Conservation (phyloP, 2,797 vertebrate genomes). For the Mus caroli region DNA sequence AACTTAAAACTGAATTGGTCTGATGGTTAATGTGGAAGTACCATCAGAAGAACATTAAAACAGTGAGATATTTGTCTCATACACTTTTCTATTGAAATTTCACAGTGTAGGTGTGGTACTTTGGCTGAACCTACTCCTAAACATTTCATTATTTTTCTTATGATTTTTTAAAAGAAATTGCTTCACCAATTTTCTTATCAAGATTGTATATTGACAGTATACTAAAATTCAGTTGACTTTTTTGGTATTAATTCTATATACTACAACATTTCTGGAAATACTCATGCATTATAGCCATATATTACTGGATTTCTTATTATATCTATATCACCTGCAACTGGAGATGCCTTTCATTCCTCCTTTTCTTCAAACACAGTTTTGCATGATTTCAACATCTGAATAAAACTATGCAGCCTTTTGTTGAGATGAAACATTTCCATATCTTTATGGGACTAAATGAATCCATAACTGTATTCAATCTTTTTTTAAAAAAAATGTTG, state of each 20-base stretch:
- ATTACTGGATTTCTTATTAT: not conserved
- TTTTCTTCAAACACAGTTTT: not conserved
- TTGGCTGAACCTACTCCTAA: slow-evolving; percentile 24
- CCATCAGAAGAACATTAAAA: not conserved
- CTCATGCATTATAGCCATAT: not conserved
- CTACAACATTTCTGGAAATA: not conserved
- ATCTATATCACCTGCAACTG: not conserved
- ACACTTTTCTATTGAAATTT: slow-evolving; percentile 17
- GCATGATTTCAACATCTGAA: not conserved
- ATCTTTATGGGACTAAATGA: not conserved
- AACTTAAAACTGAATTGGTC: not conserved
- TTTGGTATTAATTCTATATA: slow-evolving; percentile 9
- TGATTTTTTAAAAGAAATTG: not conserved
- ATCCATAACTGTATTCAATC: not conserved
- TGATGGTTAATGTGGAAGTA: not conserved
- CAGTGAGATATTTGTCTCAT: not conserved
- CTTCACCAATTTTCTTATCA: not conserved
- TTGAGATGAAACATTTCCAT: not conserved
- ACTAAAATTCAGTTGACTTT: not conserved
- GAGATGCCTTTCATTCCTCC: not conserved
- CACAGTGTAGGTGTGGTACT: not conserved
- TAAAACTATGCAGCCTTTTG: not conserved
- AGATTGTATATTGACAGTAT: not conserved
- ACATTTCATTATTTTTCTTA: not conserved
- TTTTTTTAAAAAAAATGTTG: not conserved